These are phyloP conservation scores for Tipula unca DNA, from an alignment of 2,888 invertebrate genomes.

Conservation along the genomic window DNA sequence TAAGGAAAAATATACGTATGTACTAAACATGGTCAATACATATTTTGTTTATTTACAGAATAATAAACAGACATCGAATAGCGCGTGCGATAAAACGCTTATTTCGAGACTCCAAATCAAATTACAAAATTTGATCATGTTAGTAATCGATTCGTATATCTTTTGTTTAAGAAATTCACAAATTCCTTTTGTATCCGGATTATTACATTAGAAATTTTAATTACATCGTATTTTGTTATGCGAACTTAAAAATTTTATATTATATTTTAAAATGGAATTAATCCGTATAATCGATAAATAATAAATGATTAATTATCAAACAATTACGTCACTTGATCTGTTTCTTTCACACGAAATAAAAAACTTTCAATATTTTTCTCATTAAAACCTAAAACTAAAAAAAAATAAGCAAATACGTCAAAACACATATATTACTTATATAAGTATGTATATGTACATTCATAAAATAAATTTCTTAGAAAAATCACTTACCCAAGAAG, in stretches of 20 bases:
- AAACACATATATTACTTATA: background rate
- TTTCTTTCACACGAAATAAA: background rate
- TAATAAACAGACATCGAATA: background rate
- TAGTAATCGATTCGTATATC: too few species aligned
- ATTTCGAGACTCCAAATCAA: background rate
- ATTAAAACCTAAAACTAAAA: background rate
- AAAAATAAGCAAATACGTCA: background rate
- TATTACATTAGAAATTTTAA: background rate
- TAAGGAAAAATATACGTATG: background rate
- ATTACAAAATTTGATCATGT: background rate
- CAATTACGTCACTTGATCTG: background rate
- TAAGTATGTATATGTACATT: background rate
- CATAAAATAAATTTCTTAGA: background rate
- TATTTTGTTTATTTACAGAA: background rate
- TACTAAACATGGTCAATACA: background rate
- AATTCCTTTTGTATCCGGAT: background rate
- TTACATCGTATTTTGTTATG: background rate
- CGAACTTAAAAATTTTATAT: background rate
- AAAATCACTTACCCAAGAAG: background rate
- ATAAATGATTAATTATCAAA: background rate
- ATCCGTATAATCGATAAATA: background rate
- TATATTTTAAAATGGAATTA: background rate
- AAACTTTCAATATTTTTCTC: slow-evolving; percentile 8
- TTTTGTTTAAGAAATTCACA: too few species aligned
- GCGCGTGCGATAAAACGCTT: background rate